A percentile compares a stretch with the other conserved stretches of the same genome.
Evolutionary conservation across 2,888 invertebrate species (phyloP).

Genomic region (Steinernema carpocapsae): DNA sequence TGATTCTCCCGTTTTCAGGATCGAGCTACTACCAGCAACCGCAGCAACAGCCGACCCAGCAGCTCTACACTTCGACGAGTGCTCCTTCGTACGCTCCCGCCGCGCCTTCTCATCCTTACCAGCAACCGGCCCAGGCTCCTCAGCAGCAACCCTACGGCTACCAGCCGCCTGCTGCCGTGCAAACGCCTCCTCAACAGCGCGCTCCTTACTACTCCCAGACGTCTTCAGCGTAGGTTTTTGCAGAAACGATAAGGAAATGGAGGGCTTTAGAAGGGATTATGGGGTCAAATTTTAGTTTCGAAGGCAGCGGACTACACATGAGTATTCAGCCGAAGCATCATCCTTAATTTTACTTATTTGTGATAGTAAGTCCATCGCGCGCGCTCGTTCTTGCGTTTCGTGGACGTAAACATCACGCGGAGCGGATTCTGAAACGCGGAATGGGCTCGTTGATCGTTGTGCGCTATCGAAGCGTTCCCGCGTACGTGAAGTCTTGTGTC

Average conservation of each 20-base stretch:
- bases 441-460: background rate
- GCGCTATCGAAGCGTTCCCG: background rate
- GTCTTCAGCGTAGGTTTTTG: slow-evolving; percentile 19
- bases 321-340: background rate
- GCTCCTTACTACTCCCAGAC: slow-evolving; percentile 11
- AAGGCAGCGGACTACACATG: background rate
- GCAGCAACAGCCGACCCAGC: background rate
- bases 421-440: background rate
- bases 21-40: background rate
- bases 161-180: background rate
- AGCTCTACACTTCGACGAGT: background rate
- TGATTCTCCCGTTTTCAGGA: too few species aligned
- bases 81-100: background rate
- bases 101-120: slow-evolving; percentile 7
- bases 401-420: background rate
- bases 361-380: slow-evolving; percentile 8
- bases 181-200: background rate
- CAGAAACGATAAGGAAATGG: background rate
- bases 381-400: slow-evolving; percentile 1
- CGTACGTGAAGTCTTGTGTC: slow-evolving; percentile 14
- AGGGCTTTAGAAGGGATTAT: background rate
- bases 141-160: slow-evolving; percentile 11
- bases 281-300: slow-evolving; percentile 9
- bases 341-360: background rate
- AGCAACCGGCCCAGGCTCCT: background rate